A percentile compares a stretch with the other conserved stretches of the same genome.
These are phyloP conservation scores for Crocodylus rhombifer DNA, from an alignment of 2,797 vertebrate genomes.

Conservation along the genomic window DNA sequence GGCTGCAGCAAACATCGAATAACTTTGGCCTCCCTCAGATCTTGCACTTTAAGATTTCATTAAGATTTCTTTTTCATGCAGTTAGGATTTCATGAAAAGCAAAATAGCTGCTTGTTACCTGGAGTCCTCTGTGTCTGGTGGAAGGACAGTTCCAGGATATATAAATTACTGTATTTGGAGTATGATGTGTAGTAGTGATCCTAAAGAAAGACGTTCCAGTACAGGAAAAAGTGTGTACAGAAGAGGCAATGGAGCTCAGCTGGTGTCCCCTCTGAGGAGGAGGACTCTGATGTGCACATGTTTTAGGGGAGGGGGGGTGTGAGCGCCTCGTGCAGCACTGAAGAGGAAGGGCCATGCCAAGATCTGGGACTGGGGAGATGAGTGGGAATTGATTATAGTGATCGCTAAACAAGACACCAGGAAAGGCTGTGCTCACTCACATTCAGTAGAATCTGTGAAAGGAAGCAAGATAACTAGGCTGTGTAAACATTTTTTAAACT, in stretches of 20 bases:
- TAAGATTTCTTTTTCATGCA: background rate
- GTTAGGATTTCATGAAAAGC: background rate
- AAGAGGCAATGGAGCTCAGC: rapidly evolving
- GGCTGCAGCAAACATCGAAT: no score
- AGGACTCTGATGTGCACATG: constrained; percentile 36
- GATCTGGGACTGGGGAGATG: constrained; percentile 14
- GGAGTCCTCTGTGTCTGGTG: background rate
- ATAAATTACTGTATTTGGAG: background rate
- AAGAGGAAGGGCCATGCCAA: background rate
- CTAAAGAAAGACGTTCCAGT: background rate
- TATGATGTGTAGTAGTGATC: background rate
- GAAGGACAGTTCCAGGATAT: background rate
- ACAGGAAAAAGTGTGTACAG: background rate
- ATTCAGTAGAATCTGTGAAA: background rate
- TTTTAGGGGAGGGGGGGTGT: background rate
- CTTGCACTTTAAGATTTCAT: background rate
- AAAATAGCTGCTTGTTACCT: background rate
- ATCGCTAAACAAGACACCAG: background rate
- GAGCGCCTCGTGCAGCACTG: background rate
- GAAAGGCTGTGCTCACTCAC: background rate
- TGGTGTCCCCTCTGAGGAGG: background rate
- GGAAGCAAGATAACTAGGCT: constrained; percentile 10
- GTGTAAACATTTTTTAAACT: background rate
- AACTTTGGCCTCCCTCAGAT: background rate
- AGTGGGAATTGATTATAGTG: background rate